Base-by-base conservation (phyloP, 92 coral and sea anemone genomes). In the Muricea muricata region DNA sequence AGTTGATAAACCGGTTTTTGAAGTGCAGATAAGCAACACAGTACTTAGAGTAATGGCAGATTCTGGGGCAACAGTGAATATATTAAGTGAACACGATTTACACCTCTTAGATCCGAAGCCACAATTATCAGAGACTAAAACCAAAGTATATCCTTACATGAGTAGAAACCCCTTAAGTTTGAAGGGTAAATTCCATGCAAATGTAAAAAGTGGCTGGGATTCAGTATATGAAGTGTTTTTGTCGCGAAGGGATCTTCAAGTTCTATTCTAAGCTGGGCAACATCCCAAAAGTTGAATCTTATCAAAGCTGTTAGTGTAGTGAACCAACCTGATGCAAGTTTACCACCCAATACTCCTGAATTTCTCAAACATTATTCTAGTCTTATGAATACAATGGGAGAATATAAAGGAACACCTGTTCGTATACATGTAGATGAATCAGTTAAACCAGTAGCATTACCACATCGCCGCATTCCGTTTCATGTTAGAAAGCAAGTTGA, bases 61-160 rank as follows among this genome's bases (percentile, higher is more conserved):
- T 78, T 89, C 92, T 0, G 80, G 86, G 8, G 92, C 89, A 48
- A 85, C 92, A 39, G 89, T 89, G 54, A 89, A 85, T 68, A 85
- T 85, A 17, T 61, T 85, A 25, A 89, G 87, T 73, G 40, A 80
- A 13, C 56, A 61, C 60, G 89, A 85, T 71, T 89, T 85, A 31
- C 79, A 86, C 21, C 17, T 55, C 20, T 41, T 85, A 28, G 68
- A 79, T 39, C 73, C 77, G 52, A 89, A 79, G 30, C 92, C 87
- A 7, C 89, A 46, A 54, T 74, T 89, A 61, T n/a, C 58, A 3
- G 66, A 80, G 23, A 89, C 89, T 4, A 79, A 65, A 8, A 82
- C 80, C 84, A 85, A 73, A 25, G 90, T 90, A 66, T 90, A 85
- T 34, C 93, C 85, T 9, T 90, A 85, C 68, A 85, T 85, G 90